Conservation (phyloP, 2,888 invertebrate species). For the Mongoloraphidia duomilia region DNA sequence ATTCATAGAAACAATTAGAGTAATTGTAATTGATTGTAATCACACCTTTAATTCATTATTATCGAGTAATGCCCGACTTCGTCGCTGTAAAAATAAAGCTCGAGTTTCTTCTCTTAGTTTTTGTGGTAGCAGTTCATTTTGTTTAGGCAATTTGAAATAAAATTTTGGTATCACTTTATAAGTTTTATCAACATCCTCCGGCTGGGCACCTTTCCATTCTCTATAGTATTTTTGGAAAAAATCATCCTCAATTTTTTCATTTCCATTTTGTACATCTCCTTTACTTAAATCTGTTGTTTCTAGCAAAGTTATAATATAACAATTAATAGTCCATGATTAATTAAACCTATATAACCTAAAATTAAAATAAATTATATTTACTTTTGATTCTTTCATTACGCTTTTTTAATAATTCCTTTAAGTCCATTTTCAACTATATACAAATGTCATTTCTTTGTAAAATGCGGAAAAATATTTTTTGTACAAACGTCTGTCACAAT, state of each 20-base stretch:
- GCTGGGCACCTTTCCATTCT: conserved; percentile 33
- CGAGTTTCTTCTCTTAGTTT: conserved; percentile 80
- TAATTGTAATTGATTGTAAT: neutral
- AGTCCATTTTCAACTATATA: conserved; percentile 21
- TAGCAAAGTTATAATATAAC: conserved; percentile 42
- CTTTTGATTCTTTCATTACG: conserved; percentile 37
- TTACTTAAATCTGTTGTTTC: conserved; percentile 30
- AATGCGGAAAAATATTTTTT: too few relatives aligned
- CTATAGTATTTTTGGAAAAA: conserved; percentile 39
- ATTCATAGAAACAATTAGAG: neutral
- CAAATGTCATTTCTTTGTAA: too few relatives aligned
- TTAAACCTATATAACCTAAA: neutral
- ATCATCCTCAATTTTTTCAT: conserved; percentile 35
- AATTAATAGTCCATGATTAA: conserved; percentile 34
- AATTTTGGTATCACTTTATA: conserved; percentile 58
- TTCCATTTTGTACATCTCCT: conserved; percentile 26
- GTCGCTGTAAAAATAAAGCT: conserved; percentile 72
- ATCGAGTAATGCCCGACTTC: conserved; percentile 69
- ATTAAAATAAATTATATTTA: conserved; percentile 17
- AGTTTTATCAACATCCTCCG: conserved; percentile 31
- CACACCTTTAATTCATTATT: conserved; percentile 60
- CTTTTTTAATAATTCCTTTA: conserved; percentile 35
- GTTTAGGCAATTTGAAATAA: conserved; percentile 60
- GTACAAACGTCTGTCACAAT: too few relatives aligned
- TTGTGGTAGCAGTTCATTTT: conserved; percentile 60